Percentiles rank a stretch among this genome's conserved stretches.
These are phyloP conservation scores for Siderastrea siderea DNA, from an alignment of 92 coral and sea anemone species.

Conservation along the genomic window DNA sequence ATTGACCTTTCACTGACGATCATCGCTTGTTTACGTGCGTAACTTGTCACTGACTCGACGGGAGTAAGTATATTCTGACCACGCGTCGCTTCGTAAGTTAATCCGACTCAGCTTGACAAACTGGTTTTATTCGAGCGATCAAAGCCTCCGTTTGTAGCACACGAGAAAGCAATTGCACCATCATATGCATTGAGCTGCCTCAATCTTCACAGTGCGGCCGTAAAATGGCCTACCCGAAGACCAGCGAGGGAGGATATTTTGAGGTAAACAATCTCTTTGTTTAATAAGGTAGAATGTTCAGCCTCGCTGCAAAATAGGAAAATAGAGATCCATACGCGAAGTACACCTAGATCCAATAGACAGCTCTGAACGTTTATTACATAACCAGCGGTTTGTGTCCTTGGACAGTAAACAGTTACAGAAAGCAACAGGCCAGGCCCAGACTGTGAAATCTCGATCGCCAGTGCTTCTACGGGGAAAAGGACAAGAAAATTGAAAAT, in stretches of 20 bases:
- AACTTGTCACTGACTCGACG: background rate
- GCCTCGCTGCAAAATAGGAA: too few species aligned
- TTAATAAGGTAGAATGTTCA: too few species aligned
- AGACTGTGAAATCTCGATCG: too few species aligned
- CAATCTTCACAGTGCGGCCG: background rate
- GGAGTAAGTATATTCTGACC: background rate
- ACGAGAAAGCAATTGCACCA: background rate
- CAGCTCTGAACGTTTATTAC: too few species aligned
- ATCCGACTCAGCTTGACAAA: slow-evolving; percentile 5
- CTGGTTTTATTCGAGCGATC: slow-evolving; percentile 3
- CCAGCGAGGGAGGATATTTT: background rate
- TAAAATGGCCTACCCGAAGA: background rate
- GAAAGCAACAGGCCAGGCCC: too few species aligned
- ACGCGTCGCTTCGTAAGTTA: background rate
- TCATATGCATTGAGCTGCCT: background rate
- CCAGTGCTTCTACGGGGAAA: too few species aligned
- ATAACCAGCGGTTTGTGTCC: too few species aligned
- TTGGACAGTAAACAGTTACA: too few species aligned
- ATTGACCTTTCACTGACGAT: background rate
- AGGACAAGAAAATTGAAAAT: too few species aligned
- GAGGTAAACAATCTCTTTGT: slow-evolving; percentile 4
- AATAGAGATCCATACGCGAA: too few species aligned
- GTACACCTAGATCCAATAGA: too few species aligned
- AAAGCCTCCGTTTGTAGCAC: background rate
- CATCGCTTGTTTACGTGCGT: slow-evolving; percentile 1